These are phyloP conservation scores for Mastigias papua DNA, from an alignment of 30 jellyfish, hydroid and myxozoan species.

Conservation along the genomic window DNA sequence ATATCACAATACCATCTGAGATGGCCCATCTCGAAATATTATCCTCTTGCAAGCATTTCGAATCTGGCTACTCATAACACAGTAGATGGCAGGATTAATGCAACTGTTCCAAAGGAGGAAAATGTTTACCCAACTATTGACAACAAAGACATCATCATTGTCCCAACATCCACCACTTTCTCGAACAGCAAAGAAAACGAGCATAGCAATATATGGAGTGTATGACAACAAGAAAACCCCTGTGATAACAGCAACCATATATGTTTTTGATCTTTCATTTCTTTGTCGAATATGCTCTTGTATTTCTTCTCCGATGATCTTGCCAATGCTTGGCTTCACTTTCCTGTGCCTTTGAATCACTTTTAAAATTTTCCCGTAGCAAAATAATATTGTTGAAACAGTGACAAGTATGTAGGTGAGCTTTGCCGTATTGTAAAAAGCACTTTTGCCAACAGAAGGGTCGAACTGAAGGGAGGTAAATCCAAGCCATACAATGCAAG, in stretches of 20 bases:
- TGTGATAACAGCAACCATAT: slow-evolving; percentile 1
- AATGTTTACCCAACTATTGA: slow-evolving; percentile 8
- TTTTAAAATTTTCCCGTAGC: not conserved
- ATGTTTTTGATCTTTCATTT: slow-evolving; percentile 6
- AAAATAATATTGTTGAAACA: not conserved
- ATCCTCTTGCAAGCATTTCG: slow-evolving; percentile 8
- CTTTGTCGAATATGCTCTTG: not conserved
- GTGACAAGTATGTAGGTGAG: not conserved
- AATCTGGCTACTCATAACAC: not conserved
- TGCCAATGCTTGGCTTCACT: not conserved
- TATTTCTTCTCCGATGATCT: not conserved
- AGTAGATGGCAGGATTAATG: slow-evolving; percentile 6
- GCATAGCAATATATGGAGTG: slow-evolving; percentile 12
- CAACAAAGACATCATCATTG: not conserved
- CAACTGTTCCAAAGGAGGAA: slow-evolving; percentile 14
- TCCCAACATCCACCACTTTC: slow-evolving; percentile 5
- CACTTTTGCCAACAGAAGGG: not conserved
- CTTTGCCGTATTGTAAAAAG: not conserved
- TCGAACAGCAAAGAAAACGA: not conserved
- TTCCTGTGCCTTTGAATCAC: slow-evolving; percentile 1
- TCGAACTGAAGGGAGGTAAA: not conserved
- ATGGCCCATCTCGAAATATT: not conserved
- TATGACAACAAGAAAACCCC: slow-evolving; percentile 3
- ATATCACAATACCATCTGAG: no score
- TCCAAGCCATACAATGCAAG: not conserved